These are phyloP conservation scores for Erpornis zantholeuca DNA, from an alignment of 2,113 vertebrate genomes.

Conservation along the genomic window DNA sequence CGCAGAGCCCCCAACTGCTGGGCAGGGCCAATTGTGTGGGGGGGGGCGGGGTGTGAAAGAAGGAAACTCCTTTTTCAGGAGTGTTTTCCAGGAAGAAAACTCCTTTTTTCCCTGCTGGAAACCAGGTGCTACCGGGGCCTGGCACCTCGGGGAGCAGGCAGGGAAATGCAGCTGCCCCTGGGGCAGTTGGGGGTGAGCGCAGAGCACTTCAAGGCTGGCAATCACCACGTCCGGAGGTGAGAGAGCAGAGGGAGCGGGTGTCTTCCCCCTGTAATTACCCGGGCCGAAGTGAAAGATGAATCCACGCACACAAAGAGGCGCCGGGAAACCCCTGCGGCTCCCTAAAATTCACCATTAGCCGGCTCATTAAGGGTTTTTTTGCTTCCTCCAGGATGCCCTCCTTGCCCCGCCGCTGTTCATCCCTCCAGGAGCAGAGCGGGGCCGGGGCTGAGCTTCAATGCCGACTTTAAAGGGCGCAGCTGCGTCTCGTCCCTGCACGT, in stretches of 20 bases:
- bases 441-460: neutral
- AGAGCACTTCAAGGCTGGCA: neutral
- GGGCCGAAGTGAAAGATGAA: neutral
- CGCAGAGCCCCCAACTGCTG: neutral
- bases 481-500: neutral
- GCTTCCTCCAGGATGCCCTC: neutral
- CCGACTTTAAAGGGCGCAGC: conserved; percentile 1
- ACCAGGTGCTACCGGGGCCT: rapidly evolving
- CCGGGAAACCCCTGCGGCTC: neutral
- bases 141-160: neutral
- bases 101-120: neutral
- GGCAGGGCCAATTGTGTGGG: neutral
- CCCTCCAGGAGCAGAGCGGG: neutral
- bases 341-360: neutral
- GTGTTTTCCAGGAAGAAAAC: neutral
- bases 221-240: neutral
- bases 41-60: neutral
- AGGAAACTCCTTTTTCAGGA: neutral
- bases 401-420: neutral
- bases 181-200: neutral
- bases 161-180: neutral
- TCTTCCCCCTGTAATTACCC: neutral
- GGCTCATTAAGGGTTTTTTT: neutral
- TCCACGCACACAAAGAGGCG: neutral
- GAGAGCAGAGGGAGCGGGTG: neutral